These are phyloP conservation scores for Neomorphus geoffroyi DNA, from an alignment of 2,797 vertebrate species.

Conservation along the genomic window DNA sequence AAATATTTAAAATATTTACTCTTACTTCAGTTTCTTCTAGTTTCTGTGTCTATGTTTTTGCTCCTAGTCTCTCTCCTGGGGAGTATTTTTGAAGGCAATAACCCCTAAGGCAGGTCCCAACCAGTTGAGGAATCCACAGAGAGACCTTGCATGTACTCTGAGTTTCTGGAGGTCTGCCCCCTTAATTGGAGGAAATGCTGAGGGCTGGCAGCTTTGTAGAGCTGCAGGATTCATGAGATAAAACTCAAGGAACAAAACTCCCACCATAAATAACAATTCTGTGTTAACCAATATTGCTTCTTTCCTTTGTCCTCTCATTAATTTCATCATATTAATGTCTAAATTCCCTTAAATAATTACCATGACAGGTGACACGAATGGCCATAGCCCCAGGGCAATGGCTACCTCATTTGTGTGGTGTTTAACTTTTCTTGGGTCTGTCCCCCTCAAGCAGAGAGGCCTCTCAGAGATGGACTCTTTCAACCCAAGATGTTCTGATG, in stretches of 20 bases:
- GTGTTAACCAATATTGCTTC: not conserved
- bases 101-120: not conserved
- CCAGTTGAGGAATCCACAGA: not conserved
- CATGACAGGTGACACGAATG: accelerated
- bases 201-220: not conserved
- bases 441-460: not conserved
- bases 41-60: not conserved
- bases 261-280: not conserved
- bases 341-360: not conserved
- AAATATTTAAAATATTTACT: not conserved
- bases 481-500: not conserved
- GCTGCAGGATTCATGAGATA: not conserved
- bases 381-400: accelerated
- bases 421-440: not conserved
- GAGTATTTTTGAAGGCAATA: not conserved
- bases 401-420: not conserved
- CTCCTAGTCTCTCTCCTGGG: not conserved
- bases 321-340: not conserved
- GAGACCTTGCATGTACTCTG: not conserved
- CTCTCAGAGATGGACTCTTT: not conserved
- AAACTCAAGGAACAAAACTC: accelerated
- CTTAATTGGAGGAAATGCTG: not conserved
- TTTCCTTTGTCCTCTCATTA: not conserved
- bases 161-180: not conserved
- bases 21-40: not conserved